Evolutionary conservation across 2,888 invertebrate species (phyloP).

Genomic region (Macrophya alboannulata): DNA sequence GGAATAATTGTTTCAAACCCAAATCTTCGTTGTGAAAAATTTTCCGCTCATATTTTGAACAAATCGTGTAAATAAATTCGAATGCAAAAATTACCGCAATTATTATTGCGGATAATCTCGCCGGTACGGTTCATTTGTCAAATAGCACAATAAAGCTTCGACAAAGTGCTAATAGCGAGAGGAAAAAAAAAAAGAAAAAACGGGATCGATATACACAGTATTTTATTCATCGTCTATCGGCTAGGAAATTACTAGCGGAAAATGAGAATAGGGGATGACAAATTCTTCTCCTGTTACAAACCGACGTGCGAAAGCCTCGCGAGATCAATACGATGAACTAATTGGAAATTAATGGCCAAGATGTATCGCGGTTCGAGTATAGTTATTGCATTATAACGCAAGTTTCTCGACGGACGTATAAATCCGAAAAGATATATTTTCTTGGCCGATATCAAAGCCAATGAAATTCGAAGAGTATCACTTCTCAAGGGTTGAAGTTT

Average conservation of each 20-base stretch:
- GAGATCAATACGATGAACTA: constrained; percentile 26
- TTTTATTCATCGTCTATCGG: not conserved
- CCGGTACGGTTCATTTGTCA: not conserved
- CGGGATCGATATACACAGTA: not conserved
- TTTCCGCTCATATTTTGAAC: not conserved
- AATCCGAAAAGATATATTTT: not conserved
- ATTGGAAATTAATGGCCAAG: constrained; percentile 41
- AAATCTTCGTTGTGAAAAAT: not conserved
- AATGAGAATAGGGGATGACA: constrained; percentile 18
- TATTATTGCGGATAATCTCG: not conserved
- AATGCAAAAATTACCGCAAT: not conserved
- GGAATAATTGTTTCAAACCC: not conserved
- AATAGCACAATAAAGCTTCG: not conserved
- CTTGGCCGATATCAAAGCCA: not conserved
- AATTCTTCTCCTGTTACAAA: constrained; percentile 2
- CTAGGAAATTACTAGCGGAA: not conserved
- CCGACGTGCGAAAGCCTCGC: not conserved
- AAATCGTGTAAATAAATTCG: too few species aligned
- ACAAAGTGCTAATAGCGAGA: not conserved
- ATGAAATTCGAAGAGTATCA: constrained; percentile 37
- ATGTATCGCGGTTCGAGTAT: constrained; percentile 21
- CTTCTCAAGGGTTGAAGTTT: not conserved
- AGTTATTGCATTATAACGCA: not conserved
- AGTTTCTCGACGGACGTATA: not conserved
- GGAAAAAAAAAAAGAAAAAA: not conserved